These are phyloP conservation scores for Nomada flava DNA, from an alignment of 2,888 invertebrate species.

Conservation along the genomic window DNA sequence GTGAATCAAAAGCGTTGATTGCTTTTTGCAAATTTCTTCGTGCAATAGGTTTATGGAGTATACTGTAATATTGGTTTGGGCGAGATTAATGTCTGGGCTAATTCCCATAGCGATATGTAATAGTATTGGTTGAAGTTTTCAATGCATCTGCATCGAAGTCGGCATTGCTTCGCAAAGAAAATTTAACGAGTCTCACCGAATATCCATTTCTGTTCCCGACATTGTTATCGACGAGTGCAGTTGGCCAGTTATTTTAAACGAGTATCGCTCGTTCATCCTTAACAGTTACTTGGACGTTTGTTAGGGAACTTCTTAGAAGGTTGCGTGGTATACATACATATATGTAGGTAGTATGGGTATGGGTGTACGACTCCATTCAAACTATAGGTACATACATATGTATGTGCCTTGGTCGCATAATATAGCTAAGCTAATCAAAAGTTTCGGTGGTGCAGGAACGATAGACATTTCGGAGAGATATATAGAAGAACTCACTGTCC, in stretches of 20 bases:
- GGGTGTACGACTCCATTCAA: too few relatives aligned
- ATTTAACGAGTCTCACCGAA: slow-evolving; percentile 10
- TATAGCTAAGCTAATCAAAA: slow-evolving; percentile 40
- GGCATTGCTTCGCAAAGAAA: slow-evolving; percentile 1
- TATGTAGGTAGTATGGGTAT: neutral
- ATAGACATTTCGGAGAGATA: slow-evolving; percentile 5
- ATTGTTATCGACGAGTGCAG: slow-evolving; percentile 42
- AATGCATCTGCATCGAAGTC: neutral
- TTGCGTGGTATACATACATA: neutral
- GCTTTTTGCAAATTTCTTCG: too few relatives aligned
- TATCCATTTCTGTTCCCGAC: slow-evolving; percentile 1
- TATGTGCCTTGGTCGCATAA: neutral
- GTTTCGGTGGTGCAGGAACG: slow-evolving; percentile 26
- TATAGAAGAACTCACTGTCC: slow-evolving; percentile 26
- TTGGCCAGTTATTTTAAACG: slow-evolving; percentile 50
- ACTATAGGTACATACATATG: neutral
- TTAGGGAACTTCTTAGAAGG: slow-evolving; percentile 27
- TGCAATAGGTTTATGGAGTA: too few relatives aligned
- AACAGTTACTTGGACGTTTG: slow-evolving; percentile 41
- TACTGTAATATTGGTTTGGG: too few relatives aligned
- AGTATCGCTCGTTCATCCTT: slow-evolving; percentile 32
- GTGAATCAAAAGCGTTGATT: too few relatives aligned
- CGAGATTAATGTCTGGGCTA: too few relatives aligned
- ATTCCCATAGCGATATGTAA: too few relatives aligned
- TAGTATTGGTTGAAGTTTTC: too few relatives aligned